Percentiles rank a stretch among this genome's conserved stretches.
These are phyloP conservation scores for Onychomys torridus DNA, from an alignment of 2,797 vertebrate species.

Conservation along the genomic window DNA sequence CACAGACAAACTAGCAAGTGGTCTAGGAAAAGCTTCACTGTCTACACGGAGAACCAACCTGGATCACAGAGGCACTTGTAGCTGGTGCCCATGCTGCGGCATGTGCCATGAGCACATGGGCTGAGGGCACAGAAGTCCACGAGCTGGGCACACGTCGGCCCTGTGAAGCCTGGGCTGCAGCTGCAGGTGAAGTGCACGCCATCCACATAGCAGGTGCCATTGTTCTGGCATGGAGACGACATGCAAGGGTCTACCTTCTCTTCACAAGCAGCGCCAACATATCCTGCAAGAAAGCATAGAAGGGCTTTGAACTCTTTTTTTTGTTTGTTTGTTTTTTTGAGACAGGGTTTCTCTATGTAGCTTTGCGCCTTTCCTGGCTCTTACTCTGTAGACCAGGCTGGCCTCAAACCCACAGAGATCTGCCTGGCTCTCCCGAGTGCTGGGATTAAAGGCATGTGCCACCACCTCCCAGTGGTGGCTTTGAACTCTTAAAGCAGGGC, in stretches of 20 bases:
- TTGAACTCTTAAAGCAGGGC: background rate
- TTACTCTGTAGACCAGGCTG: too few species aligned
- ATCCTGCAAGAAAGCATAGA: constrained; percentile 88
- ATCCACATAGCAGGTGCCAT: constrained; percentile 93
- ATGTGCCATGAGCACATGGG: constrained; percentile 96
- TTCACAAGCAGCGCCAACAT: constrained; percentile 93
- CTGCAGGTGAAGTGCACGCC: constrained; percentile 93
- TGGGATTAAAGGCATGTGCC: too few species aligned
- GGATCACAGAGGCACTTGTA: constrained; percentile 98
- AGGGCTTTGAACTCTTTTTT: background rate
- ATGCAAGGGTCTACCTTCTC: constrained; percentile 95
- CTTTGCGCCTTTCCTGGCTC: too few species aligned
- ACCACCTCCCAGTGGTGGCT: too few species aligned
- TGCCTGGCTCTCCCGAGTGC: too few species aligned
- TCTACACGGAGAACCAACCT: constrained; percentile 88
- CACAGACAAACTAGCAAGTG: background rate
- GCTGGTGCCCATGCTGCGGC: constrained; percentile 96
- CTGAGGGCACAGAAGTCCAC: constrained; percentile 98
- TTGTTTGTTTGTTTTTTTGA: too few species aligned
- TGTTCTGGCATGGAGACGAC: constrained; percentile 96
- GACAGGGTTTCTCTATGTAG: too few species aligned
- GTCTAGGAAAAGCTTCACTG: background rate
- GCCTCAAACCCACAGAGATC: too few species aligned
- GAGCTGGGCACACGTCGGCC: constrained; percentile 94
- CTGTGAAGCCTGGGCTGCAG: constrained; percentile 95